Evolutionary conservation across 2,888 invertebrate genomes (phyloP), one percentile per base, ranked within the genome.

Genomic region (Sinotaia quadrata): DNA sequence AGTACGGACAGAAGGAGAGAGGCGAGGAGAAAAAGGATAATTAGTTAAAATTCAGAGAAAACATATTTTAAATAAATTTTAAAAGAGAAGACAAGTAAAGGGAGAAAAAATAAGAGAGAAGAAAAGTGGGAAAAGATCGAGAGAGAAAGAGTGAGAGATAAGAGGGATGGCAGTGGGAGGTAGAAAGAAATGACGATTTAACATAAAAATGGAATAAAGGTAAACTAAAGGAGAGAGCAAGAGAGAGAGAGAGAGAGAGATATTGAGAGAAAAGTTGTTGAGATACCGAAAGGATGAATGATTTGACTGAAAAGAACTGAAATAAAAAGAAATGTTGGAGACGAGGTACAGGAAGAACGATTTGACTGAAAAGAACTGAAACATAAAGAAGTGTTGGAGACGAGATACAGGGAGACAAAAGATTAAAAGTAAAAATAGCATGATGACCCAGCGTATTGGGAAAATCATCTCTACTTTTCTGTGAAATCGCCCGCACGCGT

Each of bases 211-310:
- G 21, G 33, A 34, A 47, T 12, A 29, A 33, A 59, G 4, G 44
- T 27, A 47, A 27, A 47, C n/a, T 49, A 18, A 58, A 27, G 47
- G 33, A 58, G 15, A 34, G 15, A 57, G 47, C 57, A 27, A 36
- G 7, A 54, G 31, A 54, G 10, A 36, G 3, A 12, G 21, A 27
- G 24, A 49, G n/a, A 44, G 18, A 27, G 10, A 61, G 7, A 61
- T 47, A 61, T 12, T 31, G 24, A 61, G 49, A 61, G 24, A 47
- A n/a, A 49, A n/a, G 49, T n/a, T n/a, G n/a, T n/a, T n/a, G n/a
- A n/a, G n/a, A n/a, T n/a, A n/a, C n/a, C n/a, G n/a, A n/a, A n/a
- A n/a, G n/a, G n/a, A n/a, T n/a, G n/a, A n/a, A n/a, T n/a, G n/a
- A n/a, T n/a, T n/a, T n/a, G n/a, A n/a, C n/a, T 33, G 47, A 49